Base-by-base conservation (phyloP, 2,888 invertebrate species). In the Lamproptera curius region DNA sequence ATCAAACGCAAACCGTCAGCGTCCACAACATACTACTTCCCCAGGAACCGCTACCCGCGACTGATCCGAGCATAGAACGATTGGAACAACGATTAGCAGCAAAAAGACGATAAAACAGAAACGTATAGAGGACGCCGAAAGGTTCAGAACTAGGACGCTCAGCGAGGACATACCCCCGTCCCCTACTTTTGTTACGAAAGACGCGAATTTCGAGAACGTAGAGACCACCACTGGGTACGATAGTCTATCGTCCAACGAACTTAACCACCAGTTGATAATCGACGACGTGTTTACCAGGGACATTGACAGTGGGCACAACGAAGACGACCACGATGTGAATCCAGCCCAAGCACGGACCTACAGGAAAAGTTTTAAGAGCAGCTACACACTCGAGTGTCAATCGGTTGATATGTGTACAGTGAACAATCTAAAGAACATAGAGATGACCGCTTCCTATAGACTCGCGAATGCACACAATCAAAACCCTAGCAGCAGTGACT, bases 111-210 rank as follows among this genome's bases (percentile, higher is more conserved):
- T 81, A 54, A 89, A 90, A 66, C 91, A 90, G 63, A 89, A 89
- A 63, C 85, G 91, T 11, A 71, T 87, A 9, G 91, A 92, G 53
- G 92, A 93, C 65, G 91, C 91, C 4, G 94, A 94, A 39, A 88
- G 95, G 42, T 95, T 92, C 70, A 90, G 91, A 60, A 95, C 95
- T 1, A 90, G 92, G 61, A 93, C 94, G 0, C 75, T 94, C 14
- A 90, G 90, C 77, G 78, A 89, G 62, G 83, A 83, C 31, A 78
- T 85, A 15, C 82, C 73, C 34, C 87, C 90, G 1, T 88, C 90
- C 0, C 88, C 90, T 0, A 85, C 86, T 0, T 84, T 77, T 52
- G 84, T 86, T 8, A 78, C 83, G 0, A 81, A 70, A 57, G 86
- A 86, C 40, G 84, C 79, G 0, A 84, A 76, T 52, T 83, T 83